These are phyloP conservation scores for Erythrocercus mccallii DNA, from an alignment of 2,113 vertebrate genomes.

Conservation along the genomic window DNA sequence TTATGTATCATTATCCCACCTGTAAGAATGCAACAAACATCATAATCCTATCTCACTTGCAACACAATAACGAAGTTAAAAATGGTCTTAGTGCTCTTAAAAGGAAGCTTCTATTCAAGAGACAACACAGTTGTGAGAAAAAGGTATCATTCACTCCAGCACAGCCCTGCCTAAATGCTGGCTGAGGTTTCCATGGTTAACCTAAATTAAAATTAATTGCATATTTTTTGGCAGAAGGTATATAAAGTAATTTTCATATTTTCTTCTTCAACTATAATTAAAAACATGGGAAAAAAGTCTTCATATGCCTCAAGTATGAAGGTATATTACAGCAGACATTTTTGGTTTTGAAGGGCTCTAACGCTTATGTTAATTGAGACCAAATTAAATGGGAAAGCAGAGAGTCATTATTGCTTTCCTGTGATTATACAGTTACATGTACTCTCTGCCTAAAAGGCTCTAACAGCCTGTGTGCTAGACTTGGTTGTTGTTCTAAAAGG, in stretches of 20 bases:
- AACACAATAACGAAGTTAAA: background rate
- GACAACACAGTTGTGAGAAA: background rate
- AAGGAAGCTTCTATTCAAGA: conserved; percentile 4
- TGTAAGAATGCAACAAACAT: background rate
- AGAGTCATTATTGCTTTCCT: background rate
- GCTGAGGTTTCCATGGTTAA: conserved; percentile 42
- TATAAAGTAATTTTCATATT: conserved; percentile 24
- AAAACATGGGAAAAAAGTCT: background rate
- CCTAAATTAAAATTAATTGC: conserved; percentile 53
- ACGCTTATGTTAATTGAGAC: background rate
- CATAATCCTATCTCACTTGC: background rate
- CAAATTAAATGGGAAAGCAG: conserved; percentile 44
- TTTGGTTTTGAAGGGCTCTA: background rate
- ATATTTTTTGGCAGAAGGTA: conserved; percentile 14
- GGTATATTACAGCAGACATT: background rate
- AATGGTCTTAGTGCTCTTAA: background rate
- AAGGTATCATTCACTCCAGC: conserved; percentile 10
- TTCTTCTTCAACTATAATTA: conserved; percentile 24
- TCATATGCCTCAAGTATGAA: background rate
- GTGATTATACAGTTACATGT: conserved; percentile 12
- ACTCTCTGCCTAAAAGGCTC: background rate
- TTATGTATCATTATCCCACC: background rate
- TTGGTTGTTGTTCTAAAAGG: background rate
- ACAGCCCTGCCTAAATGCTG: background rate
- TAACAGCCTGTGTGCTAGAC: background rate